Conservation (phyloP, 2,888 invertebrate genomes). For the Tetrapedia diversipes region DNA sequence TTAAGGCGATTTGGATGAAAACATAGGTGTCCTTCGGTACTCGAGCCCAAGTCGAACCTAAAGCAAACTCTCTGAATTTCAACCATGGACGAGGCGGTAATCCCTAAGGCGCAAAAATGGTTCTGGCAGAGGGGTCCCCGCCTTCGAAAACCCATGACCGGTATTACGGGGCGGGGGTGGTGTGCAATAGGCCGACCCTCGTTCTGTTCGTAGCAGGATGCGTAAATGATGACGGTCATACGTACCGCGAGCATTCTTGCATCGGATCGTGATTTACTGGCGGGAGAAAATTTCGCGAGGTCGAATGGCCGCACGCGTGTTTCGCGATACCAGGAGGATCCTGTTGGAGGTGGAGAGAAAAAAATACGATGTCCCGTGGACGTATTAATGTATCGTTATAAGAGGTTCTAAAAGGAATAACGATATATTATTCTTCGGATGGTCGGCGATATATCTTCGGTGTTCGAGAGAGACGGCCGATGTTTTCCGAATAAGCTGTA, state of each 20-base stretch:
- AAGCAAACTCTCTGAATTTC: constrained; percentile 51
- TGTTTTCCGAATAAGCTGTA: neutral
- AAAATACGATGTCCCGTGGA: constrained; percentile 2
- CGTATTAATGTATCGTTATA: constrained; percentile 34
- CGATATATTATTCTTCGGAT: neutral
- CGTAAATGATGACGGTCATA: constrained; percentile 71
- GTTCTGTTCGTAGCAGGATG: constrained; percentile 68
- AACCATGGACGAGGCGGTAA: constrained; percentile 30
- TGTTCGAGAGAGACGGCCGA: neutral
- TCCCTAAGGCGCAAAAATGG: constrained; percentile 50
- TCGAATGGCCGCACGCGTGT: too few relatives aligned
- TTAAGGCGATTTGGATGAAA: constrained; percentile 18
- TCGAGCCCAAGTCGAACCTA: too few relatives aligned
- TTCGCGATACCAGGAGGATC: constrained; percentile 1
- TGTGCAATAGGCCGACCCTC: constrained; percentile 52
- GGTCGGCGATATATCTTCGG: neutral
- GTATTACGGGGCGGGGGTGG: constrained; percentile 46
- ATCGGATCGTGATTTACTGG: constrained; percentile 63
- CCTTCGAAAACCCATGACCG: constrained; percentile 33
- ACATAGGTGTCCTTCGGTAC: neutral
- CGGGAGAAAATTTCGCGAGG: constrained; percentile 29
- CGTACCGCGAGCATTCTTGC: constrained; percentile 56
- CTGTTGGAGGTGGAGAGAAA: neutral
- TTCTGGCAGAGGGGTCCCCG: constrained; percentile 43
- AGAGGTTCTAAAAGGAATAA: constrained; percentile 4